Evolutionary conservation across 2,797 vertebrate genomes (phyloP).

Genomic region (Halcyon badia): DNA sequence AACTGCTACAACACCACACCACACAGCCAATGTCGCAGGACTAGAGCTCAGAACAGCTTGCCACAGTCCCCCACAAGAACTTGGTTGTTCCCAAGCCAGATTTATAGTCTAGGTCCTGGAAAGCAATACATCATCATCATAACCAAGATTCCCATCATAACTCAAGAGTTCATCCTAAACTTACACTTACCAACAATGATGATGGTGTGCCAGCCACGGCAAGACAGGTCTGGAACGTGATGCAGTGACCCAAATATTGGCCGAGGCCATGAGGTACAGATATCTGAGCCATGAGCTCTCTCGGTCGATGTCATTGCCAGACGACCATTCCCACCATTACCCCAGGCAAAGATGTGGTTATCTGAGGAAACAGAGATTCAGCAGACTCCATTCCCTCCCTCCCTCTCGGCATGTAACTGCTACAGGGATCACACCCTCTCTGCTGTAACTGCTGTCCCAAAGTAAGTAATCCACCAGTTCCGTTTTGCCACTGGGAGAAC

Average conservation of each 20-base stretch:
- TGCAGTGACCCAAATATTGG: conserved; percentile 98
- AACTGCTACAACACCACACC: background rate
- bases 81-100: background rate
- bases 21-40: background rate
- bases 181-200: conserved; percentile 92
- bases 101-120: background rate
- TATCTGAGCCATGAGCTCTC: conserved; percentile 93
- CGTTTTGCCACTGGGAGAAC: background rate
- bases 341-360: conserved; percentile 99
- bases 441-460: background rate
- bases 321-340: conserved; percentile 96
- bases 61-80: background rate
- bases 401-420: background rate
- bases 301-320: conserved; percentile 95
- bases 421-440: background rate
- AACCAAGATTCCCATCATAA: background rate
- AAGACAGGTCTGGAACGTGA: conserved; percentile 95
- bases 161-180: background rate
- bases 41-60: background rate
- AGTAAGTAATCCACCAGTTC: background rate
- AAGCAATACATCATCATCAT: background rate
- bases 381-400: background rate
- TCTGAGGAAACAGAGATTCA: conserved; percentile 82
- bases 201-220: conserved; percentile 97
- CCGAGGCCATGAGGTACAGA: conserved; percentile 95